Conservation (phyloP, 2,113 vertebrate genomes). For the Prochilodus magdalenae region DNA sequence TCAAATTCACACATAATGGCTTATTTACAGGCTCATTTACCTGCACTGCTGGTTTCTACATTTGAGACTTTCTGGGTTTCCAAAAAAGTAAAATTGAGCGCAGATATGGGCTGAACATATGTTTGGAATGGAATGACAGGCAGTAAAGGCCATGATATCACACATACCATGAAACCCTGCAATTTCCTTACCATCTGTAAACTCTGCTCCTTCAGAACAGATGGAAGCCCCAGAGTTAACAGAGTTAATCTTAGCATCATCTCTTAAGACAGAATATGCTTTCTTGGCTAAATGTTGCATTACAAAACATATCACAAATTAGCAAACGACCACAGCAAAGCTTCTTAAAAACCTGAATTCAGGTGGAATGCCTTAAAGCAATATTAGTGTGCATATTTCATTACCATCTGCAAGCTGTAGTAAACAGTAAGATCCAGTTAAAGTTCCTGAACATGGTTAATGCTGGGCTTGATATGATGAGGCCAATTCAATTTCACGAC, state of each 20-base stretch:
- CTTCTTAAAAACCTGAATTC: neutral
- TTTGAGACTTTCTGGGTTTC: neutral
- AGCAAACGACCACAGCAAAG: neutral
- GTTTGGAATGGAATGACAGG: constrained; percentile 66
- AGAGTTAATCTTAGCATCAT: neutral
- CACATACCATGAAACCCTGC: constrained; percentile 65
- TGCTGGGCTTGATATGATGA: neutral
- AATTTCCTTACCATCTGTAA: constrained; percentile 72
- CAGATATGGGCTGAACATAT: constrained; percentile 27
- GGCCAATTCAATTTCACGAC: constrained; percentile 9
- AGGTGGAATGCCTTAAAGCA: neutral
- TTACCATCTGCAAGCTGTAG: neutral
- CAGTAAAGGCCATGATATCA: constrained; percentile 71
- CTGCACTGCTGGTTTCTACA: constrained; percentile 3
- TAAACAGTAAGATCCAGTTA: constrained; percentile 22
- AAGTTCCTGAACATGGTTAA: neutral
- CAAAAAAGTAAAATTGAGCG: neutral
- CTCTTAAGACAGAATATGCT: neutral
- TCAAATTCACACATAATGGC: neutral
- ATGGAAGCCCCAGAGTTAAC: constrained; percentile 47
- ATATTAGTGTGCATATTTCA: neutral
- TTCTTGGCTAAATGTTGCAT: neutral
- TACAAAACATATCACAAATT: constrained; percentile 8
- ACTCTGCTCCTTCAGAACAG: constrained; percentile 66
- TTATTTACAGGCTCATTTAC: neutral